Evolutionary conservation across 1,140 invertebrate species (phyloP).

Genomic region (Cyclina sinensis): DNA sequence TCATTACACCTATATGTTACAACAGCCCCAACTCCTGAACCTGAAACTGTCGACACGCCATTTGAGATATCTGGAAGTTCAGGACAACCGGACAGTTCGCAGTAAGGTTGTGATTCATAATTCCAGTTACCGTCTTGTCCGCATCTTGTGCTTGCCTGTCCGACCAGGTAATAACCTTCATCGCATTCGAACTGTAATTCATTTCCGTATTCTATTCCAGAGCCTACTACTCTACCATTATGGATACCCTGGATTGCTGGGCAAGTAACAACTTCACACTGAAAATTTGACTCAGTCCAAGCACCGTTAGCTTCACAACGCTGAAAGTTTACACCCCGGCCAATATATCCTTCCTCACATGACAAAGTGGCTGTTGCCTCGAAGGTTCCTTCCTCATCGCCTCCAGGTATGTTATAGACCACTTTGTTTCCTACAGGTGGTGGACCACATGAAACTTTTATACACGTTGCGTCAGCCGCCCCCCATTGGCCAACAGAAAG

Average conservation of each 20-base stretch:
- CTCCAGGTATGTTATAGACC: slow-evolving; percentile 11
- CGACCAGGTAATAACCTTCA: slow-evolving; percentile 80
- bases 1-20: slow-evolving; percentile 66
- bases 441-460: slow-evolving; percentile 74
- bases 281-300: slow-evolving; percentile 75
- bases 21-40: slow-evolving; percentile 2
- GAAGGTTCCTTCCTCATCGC: slow-evolving; percentile 55
- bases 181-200: slow-evolving; percentile 78
- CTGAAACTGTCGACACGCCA: slow-evolving; percentile 39
- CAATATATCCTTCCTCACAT: slow-evolving; percentile 82
- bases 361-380: slow-evolving; percentile 68
- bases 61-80: slow-evolving; percentile 41
- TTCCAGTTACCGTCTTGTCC: slow-evolving; percentile 71
- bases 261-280: slow-evolving; percentile 75
- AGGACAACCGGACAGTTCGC: slow-evolving; percentile 64
- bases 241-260: slow-evolving; percentile 59
- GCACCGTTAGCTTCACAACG: slow-evolving; percentile 78
- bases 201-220: slow-evolving; percentile 62
- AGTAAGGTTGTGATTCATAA: slow-evolving; percentile 49
- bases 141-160: slow-evolving; percentile 71
- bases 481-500: slow-evolving; percentile 73
- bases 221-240: slow-evolving; percentile 69
- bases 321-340: slow-evolving; percentile 75
- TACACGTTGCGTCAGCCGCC: slow-evolving; percentile 70
- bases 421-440: slow-evolving; percentile 70